Evolutionary conservation across 2,888 invertebrate species (phyloP).

Genomic region (Mythimna lalbum): DNA sequence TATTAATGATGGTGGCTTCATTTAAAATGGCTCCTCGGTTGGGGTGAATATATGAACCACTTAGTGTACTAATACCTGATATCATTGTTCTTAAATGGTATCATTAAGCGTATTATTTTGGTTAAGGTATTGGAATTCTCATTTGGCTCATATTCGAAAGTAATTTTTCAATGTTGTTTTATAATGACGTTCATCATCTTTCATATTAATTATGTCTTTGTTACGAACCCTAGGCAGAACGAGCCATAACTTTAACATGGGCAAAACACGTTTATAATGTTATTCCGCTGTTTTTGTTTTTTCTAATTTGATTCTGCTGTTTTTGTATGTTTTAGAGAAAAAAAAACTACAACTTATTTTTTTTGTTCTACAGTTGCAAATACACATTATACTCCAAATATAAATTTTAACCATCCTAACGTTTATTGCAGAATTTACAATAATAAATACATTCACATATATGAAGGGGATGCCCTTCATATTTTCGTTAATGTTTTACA

Average conservation of each 20-base stretch:
- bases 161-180: background rate
- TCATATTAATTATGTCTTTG: background rate
- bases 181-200: background rate
- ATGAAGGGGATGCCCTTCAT: slow-evolving; percentile 6
- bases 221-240: background rate
- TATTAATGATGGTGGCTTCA: slow-evolving; percentile 11
- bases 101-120: background rate
- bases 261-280: background rate
- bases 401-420: background rate
- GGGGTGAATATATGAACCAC: background rate
- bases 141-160: background rate
- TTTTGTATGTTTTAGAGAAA: too few species aligned
- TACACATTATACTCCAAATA: too few species aligned
- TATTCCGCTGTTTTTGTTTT: background rate
- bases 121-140: background rate
- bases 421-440: background rate
- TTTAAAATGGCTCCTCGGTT: slow-evolving; percentile 2
- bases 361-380: too few species aligned
- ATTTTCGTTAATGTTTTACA: too few species aligned
- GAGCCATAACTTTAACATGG: too few species aligned
- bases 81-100: background rate
- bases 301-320: too few species aligned
- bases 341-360: rapidly evolving
- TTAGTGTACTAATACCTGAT: background rate
- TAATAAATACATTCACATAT: background rate